Evolutionary conservation across 2,113 vertebrate genomes (phyloP).

Genomic region (Phylloscopus trochiloides): DNA sequence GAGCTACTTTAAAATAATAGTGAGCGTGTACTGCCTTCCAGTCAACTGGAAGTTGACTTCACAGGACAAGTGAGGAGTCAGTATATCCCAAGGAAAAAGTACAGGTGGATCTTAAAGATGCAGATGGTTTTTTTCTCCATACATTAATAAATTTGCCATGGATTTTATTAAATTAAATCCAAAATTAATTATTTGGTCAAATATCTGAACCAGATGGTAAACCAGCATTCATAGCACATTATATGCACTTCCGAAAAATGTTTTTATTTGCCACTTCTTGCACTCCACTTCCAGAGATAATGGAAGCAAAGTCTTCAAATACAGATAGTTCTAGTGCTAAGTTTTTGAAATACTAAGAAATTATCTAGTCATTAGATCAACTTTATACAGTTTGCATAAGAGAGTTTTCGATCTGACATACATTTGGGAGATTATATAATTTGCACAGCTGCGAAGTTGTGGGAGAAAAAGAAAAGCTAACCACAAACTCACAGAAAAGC

Average conservation of each 20-base stretch:
- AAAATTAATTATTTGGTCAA: not conserved
- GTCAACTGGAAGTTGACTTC: not conserved
- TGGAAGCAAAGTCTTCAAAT: not conserved
- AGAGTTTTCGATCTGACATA: not conserved
- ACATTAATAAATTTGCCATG: not conserved
- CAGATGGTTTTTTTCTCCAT: not conserved
- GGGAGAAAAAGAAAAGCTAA: not conserved
- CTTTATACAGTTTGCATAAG: not conserved
- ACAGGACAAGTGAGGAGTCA: not conserved
- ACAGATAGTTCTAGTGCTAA: not conserved
- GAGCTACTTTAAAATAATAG: not conserved
- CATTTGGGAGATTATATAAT: not conserved
- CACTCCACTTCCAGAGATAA: not conserved
- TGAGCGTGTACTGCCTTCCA: not conserved
- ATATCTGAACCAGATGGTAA: not conserved
- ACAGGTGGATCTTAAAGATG: not conserved
- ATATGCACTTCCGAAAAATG: not conserved
- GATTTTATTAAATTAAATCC: not conserved
- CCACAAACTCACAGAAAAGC: not conserved
- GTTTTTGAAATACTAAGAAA: not conserved
- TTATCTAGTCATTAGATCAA: not conserved
- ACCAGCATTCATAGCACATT: not conserved
- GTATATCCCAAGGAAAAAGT: not conserved
- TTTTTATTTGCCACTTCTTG: not conserved
- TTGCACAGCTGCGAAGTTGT: not conserved